A percentile compares a stretch with the other conserved stretches of the same genome.
Conservation (phyloP, 1,140 invertebrate species). For the Solenopsis fugax region DNA sequence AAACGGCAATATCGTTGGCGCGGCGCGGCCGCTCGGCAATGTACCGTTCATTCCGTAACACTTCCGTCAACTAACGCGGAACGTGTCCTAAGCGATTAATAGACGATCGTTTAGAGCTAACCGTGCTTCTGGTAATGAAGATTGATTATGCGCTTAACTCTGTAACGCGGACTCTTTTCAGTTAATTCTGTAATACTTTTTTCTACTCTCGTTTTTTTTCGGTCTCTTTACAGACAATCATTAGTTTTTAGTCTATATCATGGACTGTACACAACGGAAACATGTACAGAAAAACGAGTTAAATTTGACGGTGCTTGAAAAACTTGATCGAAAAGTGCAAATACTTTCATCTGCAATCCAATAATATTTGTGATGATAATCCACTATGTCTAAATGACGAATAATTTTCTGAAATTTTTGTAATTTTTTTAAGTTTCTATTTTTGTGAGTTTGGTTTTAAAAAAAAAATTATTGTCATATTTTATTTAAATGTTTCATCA, state of each 20-base stretch:
- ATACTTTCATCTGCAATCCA: not conserved
- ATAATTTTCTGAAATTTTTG: not conserved
- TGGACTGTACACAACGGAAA: not conserved
- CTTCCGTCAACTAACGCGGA: slow-evolving; percentile 53
- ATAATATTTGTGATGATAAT: not conserved
- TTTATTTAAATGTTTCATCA: not conserved
- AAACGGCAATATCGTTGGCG: slow-evolving; percentile 51
- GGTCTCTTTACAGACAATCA: not conserved
- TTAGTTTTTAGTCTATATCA: not conserved
- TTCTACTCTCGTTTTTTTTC: not conserved
- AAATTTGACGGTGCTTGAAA: not conserved
- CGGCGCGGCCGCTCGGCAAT: slow-evolving; percentile 18
- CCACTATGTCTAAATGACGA: not conserved
- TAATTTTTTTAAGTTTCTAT: not conserved
- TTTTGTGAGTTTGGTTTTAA: not conserved
- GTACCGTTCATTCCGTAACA: slow-evolving; percentile 53
- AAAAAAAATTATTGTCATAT: not conserved
- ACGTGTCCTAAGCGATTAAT: slow-evolving; percentile 60
- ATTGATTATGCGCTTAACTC: slow-evolving; percentile 54
- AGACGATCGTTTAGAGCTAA: slow-evolving; percentile 53
- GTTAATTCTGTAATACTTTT: slow-evolving; percentile 20
- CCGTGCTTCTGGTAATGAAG: slow-evolving; percentile 45
- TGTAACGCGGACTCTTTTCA: slow-evolving; percentile 35
- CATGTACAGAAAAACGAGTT: not conserved
- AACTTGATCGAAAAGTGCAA: not conserved